Conservation (phyloP, 2,797 vertebrate genomes). For the Enteromius viviparus region DNA sequence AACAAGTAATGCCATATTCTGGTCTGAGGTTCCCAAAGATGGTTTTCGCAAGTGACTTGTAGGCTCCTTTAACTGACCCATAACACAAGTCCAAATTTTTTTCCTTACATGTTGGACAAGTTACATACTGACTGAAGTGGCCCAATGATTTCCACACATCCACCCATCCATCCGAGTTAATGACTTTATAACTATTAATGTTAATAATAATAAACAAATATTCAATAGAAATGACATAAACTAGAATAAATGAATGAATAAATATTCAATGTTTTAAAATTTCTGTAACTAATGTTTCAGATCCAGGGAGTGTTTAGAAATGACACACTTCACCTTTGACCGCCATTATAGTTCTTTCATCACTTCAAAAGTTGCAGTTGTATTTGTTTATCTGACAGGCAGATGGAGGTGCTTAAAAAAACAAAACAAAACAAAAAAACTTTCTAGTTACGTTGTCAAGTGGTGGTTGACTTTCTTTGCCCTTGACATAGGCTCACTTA, state of each 20-base stretch:
- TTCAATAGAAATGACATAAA: background rate
- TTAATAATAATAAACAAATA: background rate
- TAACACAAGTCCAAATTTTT: no score
- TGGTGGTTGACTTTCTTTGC: slow-evolving; percentile 49
- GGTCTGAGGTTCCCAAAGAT: no score
- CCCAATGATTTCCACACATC: no score
- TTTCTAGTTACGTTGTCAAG: slow-evolving; percentile 28
- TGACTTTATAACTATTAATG: no score
- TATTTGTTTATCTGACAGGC: slow-evolving; percentile 6
- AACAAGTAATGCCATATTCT: no score
- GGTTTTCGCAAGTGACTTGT: no score
- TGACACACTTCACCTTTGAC: background rate
- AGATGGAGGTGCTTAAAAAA: background rate
- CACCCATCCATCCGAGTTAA: no score
- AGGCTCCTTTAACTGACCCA: no score
- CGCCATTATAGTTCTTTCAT: background rate
- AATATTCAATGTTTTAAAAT: background rate
- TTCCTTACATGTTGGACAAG: no score
- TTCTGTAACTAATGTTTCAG: background rate
- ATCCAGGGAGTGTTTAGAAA: background rate
- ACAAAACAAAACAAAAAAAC: background rate
- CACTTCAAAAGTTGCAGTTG: slow-evolving; percentile 5
- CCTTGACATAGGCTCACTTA: slow-evolving; percentile 53
- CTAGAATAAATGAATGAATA: no score
- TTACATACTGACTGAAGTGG: no score